Conservation (phyloP, 2,888 invertebrate genomes). For the Anoncus sp. region DNA sequence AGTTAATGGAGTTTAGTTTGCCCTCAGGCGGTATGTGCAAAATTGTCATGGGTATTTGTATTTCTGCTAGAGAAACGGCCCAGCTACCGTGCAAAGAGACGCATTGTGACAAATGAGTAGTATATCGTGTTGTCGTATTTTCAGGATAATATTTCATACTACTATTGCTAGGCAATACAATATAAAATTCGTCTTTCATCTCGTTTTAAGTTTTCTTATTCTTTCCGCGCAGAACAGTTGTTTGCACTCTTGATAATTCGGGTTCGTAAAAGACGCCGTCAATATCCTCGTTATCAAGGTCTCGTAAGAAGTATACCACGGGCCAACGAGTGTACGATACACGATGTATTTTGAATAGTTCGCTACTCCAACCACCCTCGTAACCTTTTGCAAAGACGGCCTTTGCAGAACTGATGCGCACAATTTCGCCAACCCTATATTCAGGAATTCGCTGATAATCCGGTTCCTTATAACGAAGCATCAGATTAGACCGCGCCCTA, state of each 20-base stretch:
- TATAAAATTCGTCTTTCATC: slow-evolving; percentile 26
- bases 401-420: slow-evolving; percentile 43
- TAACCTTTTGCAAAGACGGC: slow-evolving; percentile 27
- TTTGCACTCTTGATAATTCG: no score
- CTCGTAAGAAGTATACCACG: neutral
- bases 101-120: slow-evolving; percentile 30
- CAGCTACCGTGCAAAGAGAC: slow-evolving; percentile 32
- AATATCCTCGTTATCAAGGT: slow-evolving; percentile 9
- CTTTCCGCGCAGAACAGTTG: no score
- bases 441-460: neutral
- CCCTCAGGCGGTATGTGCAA: slow-evolving; percentile 12
- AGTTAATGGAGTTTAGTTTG: neutral
- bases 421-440: slow-evolving; percentile 10
- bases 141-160: slow-evolving; percentile 37
- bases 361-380: slow-evolving; percentile 11
- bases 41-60: slow-evolving; percentile 30
- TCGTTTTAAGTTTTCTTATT: no score
- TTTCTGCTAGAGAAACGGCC: slow-evolving; percentile 27
- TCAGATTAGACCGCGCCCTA: slow-evolving; percentile 25
- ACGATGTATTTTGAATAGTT: slow-evolving; percentile 10
- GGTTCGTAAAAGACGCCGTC: no score
- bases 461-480: slow-evolving; percentile 8
- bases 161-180: slow-evolving; percentile 36
- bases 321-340: neutral
- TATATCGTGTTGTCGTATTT: slow-evolving; percentile 27